These are phyloP conservation scores for Bombylius discolor DNA, from an alignment of 2,888 invertebrate genomes.

Conservation along the genomic window DNA sequence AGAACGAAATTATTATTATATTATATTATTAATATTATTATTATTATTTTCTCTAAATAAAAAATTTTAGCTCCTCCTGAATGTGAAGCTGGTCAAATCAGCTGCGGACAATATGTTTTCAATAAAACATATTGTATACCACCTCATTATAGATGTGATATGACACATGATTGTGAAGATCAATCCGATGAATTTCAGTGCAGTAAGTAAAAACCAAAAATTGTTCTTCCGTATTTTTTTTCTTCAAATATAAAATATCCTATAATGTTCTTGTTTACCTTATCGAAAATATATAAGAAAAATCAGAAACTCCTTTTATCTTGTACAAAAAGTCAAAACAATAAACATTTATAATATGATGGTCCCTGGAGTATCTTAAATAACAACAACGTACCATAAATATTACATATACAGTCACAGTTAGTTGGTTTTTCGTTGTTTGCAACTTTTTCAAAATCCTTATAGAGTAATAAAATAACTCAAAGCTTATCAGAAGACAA, in stretches of 20 bases:
- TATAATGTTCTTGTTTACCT: not conserved
- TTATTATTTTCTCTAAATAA: not conserved
- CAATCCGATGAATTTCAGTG: constrained; percentile 91
- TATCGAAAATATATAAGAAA: not conserved
- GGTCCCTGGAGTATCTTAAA: too few relatives aligned
- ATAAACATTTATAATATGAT: too few relatives aligned
- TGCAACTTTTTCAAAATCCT: too few relatives aligned
- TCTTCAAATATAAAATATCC: not conserved
- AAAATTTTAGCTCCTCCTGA: constrained; percentile 71
- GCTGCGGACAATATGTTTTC: constrained; percentile 87
- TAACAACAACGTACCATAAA: too few relatives aligned
- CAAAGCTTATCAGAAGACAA: too few relatives aligned
- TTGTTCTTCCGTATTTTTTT: not conserved
- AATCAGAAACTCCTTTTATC: too few relatives aligned
- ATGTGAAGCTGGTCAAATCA: constrained; percentile 81
- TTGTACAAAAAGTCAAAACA: not conserved
- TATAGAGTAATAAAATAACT: too few relatives aligned
- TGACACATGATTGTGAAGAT: constrained; percentile 88
- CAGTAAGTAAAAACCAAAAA: constrained; percentile 75
- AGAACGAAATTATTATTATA: not conserved
- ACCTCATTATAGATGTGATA: constrained; percentile 86
- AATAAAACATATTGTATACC: constrained; percentile 94
- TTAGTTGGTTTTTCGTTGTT: too few relatives aligned
- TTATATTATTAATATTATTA: not conserved
- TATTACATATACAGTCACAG: too few relatives aligned